Conservation (phyloP, 1,140 invertebrate species). For the Riptortus pedestris region DNA sequence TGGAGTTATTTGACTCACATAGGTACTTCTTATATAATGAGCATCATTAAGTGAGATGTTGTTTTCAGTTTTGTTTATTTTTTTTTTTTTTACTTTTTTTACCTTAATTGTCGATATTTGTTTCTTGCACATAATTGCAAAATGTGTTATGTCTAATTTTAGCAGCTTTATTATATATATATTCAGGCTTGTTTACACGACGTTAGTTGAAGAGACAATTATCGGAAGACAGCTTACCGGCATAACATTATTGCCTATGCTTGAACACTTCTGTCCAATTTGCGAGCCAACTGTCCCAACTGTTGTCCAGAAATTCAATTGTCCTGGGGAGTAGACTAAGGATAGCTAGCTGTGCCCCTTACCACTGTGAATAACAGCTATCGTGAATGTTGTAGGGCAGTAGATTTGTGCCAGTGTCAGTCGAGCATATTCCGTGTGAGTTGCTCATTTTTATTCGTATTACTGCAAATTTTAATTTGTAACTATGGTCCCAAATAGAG, state of each 20-base stretch:
- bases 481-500: no score
- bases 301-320: not conserved
- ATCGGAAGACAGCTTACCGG: not conserved
- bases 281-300: not conserved
- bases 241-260: not conserved
- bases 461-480: not conserved
- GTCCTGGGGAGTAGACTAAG: no score
- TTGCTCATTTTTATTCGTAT: not conserved
- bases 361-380: not conserved
- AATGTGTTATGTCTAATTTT: constrained; percentile 8
- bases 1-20: constrained; percentile 26
- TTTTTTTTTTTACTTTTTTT: constrained; percentile 1
- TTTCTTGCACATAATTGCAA: constrained; percentile 1
- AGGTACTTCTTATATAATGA: constrained; percentile 23
- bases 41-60: not conserved
- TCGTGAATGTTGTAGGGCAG: not conserved
- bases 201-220: not conserved
- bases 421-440: not conserved
- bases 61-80: not conserved
- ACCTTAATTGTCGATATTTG: not conserved
- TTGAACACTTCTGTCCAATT: not conserved
- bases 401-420: not conserved
- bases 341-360: not conserved
- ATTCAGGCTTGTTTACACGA: not conserved
- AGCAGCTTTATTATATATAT: constrained; percentile 1